Conservation (phyloP, 2,113 vertebrate genomes). For the Beaufortia kweichowensis region DNA sequence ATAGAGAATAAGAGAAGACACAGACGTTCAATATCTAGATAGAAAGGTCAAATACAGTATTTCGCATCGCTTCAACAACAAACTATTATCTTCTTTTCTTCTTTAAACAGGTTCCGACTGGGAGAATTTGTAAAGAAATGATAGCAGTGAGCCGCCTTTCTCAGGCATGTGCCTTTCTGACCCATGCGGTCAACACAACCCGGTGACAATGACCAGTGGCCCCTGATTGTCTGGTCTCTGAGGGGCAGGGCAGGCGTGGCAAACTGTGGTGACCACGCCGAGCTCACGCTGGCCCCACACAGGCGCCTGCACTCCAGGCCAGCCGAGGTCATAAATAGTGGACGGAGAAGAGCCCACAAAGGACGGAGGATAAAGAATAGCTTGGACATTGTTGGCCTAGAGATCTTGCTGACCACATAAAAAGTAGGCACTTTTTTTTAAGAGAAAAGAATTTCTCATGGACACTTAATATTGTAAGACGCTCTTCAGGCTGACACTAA, state of each 20-base stretch:
- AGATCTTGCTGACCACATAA: conserved; percentile 48
- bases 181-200: conserved; percentile 31
- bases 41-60: background rate
- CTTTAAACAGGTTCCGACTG: background rate
- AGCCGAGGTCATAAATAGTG: conserved; percentile 58
- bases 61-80: background rate
- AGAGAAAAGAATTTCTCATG: conserved; percentile 35
- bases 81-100: conserved; percentile 3
- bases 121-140: conserved; percentile 41
- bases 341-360: conserved; percentile 38
- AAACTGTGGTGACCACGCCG: conserved; percentile 42
- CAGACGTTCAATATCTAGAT: background rate
- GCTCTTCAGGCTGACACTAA: background rate
- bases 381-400: conserved; percentile 20
- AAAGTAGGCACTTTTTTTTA: conserved; percentile 38
- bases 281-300: conserved; percentile 65
- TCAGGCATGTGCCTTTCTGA: conserved; percentile 31
- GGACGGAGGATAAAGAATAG: conserved; percentile 33
- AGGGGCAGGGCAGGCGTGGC: conserved; percentile 54
- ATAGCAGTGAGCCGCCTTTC: conserved; percentile 18
- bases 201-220: conserved; percentile 41
- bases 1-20: background rate
- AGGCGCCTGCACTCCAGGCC: conserved; percentile 66
- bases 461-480: background rate
- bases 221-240: conserved; percentile 41